Evolutionary conservation across 1,140 invertebrate species (phyloP), one percentile per base, ranked within the genome.

Genomic region (Drosophila melanica): DNA sequence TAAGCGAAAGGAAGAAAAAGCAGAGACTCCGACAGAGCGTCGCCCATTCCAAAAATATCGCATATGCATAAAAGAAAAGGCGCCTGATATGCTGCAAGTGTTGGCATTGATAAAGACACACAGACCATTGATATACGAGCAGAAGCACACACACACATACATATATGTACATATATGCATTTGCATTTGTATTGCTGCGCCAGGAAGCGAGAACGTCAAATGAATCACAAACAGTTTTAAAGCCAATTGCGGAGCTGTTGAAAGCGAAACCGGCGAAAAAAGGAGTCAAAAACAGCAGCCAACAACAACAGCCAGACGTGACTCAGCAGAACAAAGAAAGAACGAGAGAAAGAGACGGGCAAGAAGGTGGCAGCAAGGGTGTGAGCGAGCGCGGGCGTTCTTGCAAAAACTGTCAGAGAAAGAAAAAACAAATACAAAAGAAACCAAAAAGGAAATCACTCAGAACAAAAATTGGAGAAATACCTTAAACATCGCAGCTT

Each of bases 221-320:
- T 86, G 82, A 86, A 86, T 86, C 82, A 87, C 75, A 81, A 74
- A 51, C 35, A 70, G 54, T 59, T 51, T 51, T 68, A 23, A 68
- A 53, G 70, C 64, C 64, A 73, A 73, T 73, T 68, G 70, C 48
- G 41, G 33, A 27, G 33, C 27, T 59, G 78, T 74, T 87, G 76
- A 87, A 87, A 87, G 82, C 84, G 79, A 87, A 87, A 87, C 65
- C 54, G 53, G 20, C 69, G 9, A 51, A 65, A 41, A 82, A 82
- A 82, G 80, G 75, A 82, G 79, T 79, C 67, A 77, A 64, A 67
- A 75, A 67, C 66, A 70, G 64, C 72, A 79, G 54, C 45, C 50
- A 39, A 27, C 53, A 63, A 59, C 51, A 70, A 35, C 53, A 71
- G 37, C 27, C 50, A 68, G 55, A 68, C 57, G 45, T 77, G 75